phyloP scores from a whole-genome alignment of 2,797 vertebrate species.

The Philypnodon macrostomus region DNA sequence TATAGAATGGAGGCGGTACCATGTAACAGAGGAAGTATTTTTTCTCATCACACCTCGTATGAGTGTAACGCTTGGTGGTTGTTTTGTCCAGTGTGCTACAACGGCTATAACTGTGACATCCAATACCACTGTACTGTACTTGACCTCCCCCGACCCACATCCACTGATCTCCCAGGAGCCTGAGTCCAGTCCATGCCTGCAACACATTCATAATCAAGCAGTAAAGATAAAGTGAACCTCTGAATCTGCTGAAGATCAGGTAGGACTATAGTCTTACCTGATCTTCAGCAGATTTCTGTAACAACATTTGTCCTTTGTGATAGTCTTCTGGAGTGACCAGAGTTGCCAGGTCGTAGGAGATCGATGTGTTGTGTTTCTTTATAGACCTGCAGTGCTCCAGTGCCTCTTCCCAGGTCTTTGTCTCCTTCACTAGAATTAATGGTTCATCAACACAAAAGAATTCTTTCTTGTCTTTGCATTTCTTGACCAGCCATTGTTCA shows the following conservation, averaged over 20 bases:
- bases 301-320: too few relatives aligned
- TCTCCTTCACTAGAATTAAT: constrained; percentile 26
- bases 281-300: too few relatives aligned
- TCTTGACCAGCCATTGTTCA: neutral
- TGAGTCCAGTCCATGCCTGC: constrained; percentile 38
- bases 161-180: constrained; percentile 36
- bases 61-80: too few relatives aligned
- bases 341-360: constrained; percentile 1
- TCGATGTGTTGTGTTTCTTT: neutral
- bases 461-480: neutral
- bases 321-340: neutral
- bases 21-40: too few relatives aligned
- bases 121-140: neutral
- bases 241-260: too few relatives aligned
- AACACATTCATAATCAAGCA: too few relatives aligned
- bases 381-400: constrained; percentile 28
- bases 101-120: too few relatives aligned
- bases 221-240: too few relatives aligned
- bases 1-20: too few relatives aligned
- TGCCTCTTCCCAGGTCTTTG: constrained; percentile 29
- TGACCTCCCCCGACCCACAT: constrained; percentile 16
- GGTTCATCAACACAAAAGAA: neutral
- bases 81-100: too few relatives aligned
- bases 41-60: too few relatives aligned
- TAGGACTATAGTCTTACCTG: too few relatives aligned